Evolutionary conservation across 2,797 vertebrate genomes (phyloP), one percentile per base, ranked within the genome.

Genomic region (Schizopygopsis pylzovi): DNA sequence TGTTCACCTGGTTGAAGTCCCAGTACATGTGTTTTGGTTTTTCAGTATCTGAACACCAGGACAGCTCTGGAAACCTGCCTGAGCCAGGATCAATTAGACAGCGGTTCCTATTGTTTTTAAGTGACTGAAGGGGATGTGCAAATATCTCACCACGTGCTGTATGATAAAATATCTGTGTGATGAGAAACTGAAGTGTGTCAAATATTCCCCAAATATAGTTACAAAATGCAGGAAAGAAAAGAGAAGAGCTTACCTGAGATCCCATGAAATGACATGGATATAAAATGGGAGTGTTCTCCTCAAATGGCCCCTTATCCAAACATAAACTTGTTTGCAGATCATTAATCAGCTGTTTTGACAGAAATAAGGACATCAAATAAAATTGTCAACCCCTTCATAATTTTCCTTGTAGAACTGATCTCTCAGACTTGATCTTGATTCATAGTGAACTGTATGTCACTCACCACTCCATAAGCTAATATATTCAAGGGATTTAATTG

Each of bases 1-100:
- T 81, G 70, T 79, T 70, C 84, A 94, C 94, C 92, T 93, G 93
- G 90, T 91, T 91, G 54, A 95, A 95, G 63, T 95, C 92, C 94
- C 94, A 95, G 52, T 92, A 52, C 82, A 91, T 93, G 88, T 92
- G 45, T 11, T 87, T 89, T 59, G 90, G 91, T 82, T 93, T 49
- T 82, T 86, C 11, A 25, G 91, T 92, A 0, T 37, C 0, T 18
- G 88, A 88, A 83, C 94, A 95, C 0, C 93, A 87, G 0, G 90
- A 89, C 28, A 94, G 86, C n/a, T 75, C 86, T 0, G 93, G 93
- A 3, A 71, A 25, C 25, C 2, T 4, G 10, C 91, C 92, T 0
- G 59, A 41, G 3, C 87, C 91, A 0, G 81, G 52, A 87, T 95
- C 95, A 76, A 91, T 91, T 85, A 95, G 81, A 71, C 95, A 95